A percentile compares a stretch with the other conserved stretches of the same genome.
Evolutionary conservation across 2,888 invertebrate genomes (phyloP).

Genomic region (Mimas tiliae): DNA sequence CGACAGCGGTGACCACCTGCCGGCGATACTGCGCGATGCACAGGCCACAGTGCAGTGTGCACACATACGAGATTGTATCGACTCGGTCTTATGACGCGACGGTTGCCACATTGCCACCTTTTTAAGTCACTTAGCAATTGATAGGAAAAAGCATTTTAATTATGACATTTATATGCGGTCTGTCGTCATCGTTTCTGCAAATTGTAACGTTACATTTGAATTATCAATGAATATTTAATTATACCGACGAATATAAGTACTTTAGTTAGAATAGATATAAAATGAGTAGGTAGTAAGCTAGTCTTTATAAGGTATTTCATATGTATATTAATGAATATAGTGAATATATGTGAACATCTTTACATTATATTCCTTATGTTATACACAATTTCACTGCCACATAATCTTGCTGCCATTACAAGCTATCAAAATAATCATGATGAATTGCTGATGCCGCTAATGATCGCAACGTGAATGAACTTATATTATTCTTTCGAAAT

Average conservation of each 20-base stretch:
- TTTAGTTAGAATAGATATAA: too few species aligned
- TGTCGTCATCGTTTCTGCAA: neutral
- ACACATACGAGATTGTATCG: constrained; percentile 6
- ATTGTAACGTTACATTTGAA: too few species aligned
- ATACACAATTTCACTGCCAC: constrained; percentile 10
- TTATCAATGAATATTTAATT: too few species aligned
- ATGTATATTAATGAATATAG: too few species aligned
- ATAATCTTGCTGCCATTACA: constrained; percentile 7
- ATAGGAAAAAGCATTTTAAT: neutral
- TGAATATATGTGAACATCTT: neutral
- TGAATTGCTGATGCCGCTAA: constrained; percentile 20
- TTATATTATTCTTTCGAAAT: constrained; percentile 32
- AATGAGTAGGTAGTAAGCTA: too few species aligned
- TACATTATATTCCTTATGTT: neutral
- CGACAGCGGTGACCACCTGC: constrained; percentile 47
- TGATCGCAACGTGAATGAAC: constrained; percentile 35
- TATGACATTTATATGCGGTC: constrained; percentile 15
- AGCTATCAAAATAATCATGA: constrained; percentile 23
- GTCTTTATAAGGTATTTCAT: too few species aligned
- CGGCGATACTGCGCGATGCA: neutral
- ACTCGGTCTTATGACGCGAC: neutral
- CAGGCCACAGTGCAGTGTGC: neutral
- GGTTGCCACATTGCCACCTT: constrained; percentile 18
- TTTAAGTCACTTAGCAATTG: neutral
- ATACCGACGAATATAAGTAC: too few species aligned